Percentiles rank a stretch among this genome's conserved stretches.
Conservation (phyloP, 1,140 invertebrate genomes). For the Ostrea edulis region DNA sequence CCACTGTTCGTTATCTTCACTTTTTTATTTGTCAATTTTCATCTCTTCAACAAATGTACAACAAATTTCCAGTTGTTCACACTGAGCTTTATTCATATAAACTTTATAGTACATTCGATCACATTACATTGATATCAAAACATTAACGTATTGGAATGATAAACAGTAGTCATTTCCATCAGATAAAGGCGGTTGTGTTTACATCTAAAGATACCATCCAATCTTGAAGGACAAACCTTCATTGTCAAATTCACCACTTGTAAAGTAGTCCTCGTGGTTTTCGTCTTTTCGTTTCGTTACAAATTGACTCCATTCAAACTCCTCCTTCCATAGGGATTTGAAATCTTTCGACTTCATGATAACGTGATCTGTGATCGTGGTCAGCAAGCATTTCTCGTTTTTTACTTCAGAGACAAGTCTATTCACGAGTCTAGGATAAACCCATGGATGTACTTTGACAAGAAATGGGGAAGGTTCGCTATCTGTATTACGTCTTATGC, state of each 20-base stretch:
- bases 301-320: not conserved
- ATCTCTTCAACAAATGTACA: too few species aligned
- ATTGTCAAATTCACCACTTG: not conserved
- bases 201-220: not conserved
- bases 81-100: too few species aligned
- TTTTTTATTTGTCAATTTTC: too few species aligned
- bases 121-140: too few species aligned
- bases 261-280: not conserved
- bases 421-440: not conserved
- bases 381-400: not conserved
- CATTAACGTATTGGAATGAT: too few species aligned
- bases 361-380: not conserved
- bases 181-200: too few species aligned
- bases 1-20: too few species aligned
- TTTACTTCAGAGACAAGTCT: not conserved
- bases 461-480: not conserved
- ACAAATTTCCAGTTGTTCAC: too few species aligned
- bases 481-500: not conserved
- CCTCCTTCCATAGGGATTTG: not conserved
- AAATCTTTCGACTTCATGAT: not conserved
- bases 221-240: not conserved
- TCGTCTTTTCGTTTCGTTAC: not conserved
- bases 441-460: not conserved
- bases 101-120: too few species aligned
- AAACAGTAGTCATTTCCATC: too few species aligned